phyloP scores from a whole-genome alignment of 2,113 vertebrate genomes.

The Hirundichthys speculiger region DNA sequence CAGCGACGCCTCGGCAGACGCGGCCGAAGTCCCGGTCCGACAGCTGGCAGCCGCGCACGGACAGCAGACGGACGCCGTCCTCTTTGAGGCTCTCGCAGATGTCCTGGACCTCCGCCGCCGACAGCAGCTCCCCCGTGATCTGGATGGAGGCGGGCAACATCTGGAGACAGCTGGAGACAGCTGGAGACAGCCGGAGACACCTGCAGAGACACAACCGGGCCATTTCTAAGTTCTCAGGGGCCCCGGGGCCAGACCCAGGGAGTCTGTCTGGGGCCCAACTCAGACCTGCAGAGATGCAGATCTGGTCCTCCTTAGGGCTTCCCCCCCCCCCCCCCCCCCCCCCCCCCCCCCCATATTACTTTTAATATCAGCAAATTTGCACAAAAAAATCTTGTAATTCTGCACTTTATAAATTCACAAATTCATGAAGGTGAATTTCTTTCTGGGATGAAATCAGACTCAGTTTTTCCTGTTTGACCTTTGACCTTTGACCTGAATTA shows the following conservation, averaged over 20 bases:
- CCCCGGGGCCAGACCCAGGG: neutral
- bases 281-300: no score
- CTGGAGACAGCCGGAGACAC: neutral
- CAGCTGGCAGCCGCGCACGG: conserved; percentile 91
- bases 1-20: conserved; percentile 88
- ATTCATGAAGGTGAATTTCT: no score
- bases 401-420: no score
- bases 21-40: conserved; percentile 93
- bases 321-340: no score
- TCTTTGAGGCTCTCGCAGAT: conserved; percentile 93
- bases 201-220: neutral
- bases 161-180: conserved; percentile 2
- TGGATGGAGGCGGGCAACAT: conserved; percentile 96
- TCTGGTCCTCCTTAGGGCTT: no score
- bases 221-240: neutral
- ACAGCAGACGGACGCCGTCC: conserved; percentile 90
- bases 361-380: no score
- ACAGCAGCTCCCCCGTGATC: conserved; percentile 93
- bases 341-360: no score
- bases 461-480: no score
- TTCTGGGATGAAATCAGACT: no score
- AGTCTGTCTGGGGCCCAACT: neutral
- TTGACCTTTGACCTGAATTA: no score
- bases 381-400: no score
- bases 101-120: conserved; percentile 90